Evolutionary conservation across 23 tunicate species (phyloP).

Genomic region (Ascidia mentula): DNA sequence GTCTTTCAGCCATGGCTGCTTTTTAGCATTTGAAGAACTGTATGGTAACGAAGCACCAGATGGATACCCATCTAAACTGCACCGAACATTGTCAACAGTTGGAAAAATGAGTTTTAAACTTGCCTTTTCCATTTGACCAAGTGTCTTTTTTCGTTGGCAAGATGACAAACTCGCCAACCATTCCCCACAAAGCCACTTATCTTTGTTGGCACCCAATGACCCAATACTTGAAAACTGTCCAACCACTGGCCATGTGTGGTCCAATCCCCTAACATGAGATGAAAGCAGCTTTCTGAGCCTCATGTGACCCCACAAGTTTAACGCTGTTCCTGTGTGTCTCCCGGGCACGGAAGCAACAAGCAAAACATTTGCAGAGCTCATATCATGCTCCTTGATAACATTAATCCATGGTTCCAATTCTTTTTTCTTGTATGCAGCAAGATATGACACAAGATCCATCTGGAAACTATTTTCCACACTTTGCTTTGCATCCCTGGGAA

Average conservation of each 20-base stretch:
- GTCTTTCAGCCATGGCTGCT: conserved; percentile 61
- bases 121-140: conserved; percentile 6
- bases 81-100: conserved; percentile 78
- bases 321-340: conserved; percentile 45
- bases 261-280: conserved; percentile 22
- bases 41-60: conserved; percentile 92
- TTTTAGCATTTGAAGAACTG: conserved; percentile 43
- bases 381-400: conserved; percentile 46
- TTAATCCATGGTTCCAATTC: conserved; percentile 56
- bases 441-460: conserved; percentile 55
- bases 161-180: conserved; percentile 70
- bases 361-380: conserved; percentile 45
- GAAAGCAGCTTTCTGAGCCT: conserved; percentile 47
- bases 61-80: conserved; percentile 87
- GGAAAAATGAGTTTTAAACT: conserved; percentile 81
- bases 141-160: conserved; percentile 1
- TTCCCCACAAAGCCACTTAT: conserved; percentile 87
- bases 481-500: background rate
- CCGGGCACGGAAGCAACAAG: conserved; percentile 88
- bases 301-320: conserved; percentile 77
- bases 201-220: conserved; percentile 56
- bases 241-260: conserved; percentile 76
- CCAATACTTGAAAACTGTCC: conserved; percentile 98
- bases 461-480: conserved; percentile 11
- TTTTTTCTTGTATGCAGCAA: conserved; percentile 46